A percentile compares a stretch with the other conserved stretches of the same genome.
Conservation (phyloP, 2,888 invertebrate genomes). For the Xestia rhomboidea region DNA sequence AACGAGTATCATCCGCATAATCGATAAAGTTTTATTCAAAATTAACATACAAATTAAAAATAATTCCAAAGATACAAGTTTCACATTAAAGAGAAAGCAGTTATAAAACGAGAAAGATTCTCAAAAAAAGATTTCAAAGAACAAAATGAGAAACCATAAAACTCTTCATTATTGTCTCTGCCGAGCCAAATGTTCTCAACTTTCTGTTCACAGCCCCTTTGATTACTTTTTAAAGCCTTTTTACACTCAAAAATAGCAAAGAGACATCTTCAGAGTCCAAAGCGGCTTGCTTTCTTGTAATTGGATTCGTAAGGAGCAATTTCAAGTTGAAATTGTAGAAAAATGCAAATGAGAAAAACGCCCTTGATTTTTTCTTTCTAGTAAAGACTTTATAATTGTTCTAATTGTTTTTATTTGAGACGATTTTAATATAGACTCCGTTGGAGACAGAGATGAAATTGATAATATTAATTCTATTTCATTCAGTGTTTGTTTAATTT, state of each 20-base stretch:
- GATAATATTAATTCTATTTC: neutral
- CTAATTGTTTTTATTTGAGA: conserved; percentile 71
- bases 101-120: conserved; percentile 63
- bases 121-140: conserved; percentile 76
- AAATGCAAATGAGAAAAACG: conserved; percentile 78
- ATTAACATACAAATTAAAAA: conserved; percentile 41
- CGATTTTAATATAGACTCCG: conserved; percentile 35
- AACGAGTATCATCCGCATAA: neutral
- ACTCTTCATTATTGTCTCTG: conserved; percentile 82
- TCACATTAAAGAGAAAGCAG: conserved; percentile 54
- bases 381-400: conserved; percentile 64
- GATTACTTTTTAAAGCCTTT: conserved; percentile 88
- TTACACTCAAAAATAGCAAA: conserved; percentile 81
- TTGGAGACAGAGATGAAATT: conserved; percentile 2
- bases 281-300: conserved; percentile 82
- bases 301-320: conserved; percentile 82
- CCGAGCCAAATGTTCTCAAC: conserved; percentile 83
- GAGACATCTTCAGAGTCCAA: conserved; percentile 79
- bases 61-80: conserved; percentile 5
- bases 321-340: conserved; percentile 75
- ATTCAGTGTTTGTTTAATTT: neutral
- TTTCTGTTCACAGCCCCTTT: conserved; percentile 81
- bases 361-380: conserved; percentile 63
- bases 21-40: neutral
- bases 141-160: conserved; percentile 85